These are phyloP conservation scores for Diceros bicornis DNA, from an alignment of 2,797 vertebrate genomes.

Conservation along the genomic window DNA sequence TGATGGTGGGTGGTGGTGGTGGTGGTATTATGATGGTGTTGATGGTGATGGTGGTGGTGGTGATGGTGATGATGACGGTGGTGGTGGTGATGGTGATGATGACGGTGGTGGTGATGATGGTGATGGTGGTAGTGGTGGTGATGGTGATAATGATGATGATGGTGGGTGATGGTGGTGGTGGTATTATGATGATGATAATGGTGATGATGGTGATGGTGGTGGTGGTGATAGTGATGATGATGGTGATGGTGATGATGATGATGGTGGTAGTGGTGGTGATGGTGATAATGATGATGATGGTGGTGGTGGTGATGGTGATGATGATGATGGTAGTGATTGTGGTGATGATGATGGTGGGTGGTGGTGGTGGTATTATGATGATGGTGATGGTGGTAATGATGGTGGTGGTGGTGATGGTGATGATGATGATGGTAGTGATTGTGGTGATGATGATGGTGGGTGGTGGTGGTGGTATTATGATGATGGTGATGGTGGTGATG, in stretches of 20 bases:
- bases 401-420: accelerated
- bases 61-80: accelerated
- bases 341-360: accelerated
- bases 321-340: accelerated
- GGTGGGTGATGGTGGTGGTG: accelerated
- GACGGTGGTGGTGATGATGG: accelerated
- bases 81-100: accelerated
- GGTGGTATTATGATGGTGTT: accelerated
- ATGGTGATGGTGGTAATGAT: not conserved
- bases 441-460: not conserved
- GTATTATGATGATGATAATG: accelerated
- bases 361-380: no score
- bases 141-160: accelerated
- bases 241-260: accelerated
- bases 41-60: accelerated
- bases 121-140: not conserved
- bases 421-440: accelerated
- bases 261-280: accelerated
- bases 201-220: accelerated
- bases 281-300: accelerated
- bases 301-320: not conserved
- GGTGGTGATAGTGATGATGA: not conserved
- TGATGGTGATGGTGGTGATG: not conserved
- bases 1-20: accelerated
- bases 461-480: not conserved